A percentile compares a stretch with the other conserved stretches of the same genome.
Conservation (phyloP, 2,113 vertebrate genomes). For the Serinus canaria region DNA sequence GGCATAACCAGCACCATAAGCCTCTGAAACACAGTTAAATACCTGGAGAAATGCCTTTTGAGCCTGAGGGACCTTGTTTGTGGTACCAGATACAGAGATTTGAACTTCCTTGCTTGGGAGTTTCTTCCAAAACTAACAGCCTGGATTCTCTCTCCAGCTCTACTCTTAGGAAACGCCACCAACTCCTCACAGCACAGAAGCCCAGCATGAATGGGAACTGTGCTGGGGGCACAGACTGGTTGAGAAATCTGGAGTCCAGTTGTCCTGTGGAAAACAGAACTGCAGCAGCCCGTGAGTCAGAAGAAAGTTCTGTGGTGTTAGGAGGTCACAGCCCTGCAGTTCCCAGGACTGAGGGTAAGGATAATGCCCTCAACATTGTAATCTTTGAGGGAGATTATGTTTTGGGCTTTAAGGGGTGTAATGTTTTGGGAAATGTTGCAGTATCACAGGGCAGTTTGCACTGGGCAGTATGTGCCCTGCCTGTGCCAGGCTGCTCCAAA, state of each 20-base stretch:
- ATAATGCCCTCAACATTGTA: background rate
- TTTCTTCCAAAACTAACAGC: background rate
- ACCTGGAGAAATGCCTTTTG: background rate
- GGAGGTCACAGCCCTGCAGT: conserved; percentile 30
- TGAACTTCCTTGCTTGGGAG: background rate
- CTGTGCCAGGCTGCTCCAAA: background rate
- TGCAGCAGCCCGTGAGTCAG: conserved; percentile 39
- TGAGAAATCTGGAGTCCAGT: conserved; percentile 41
- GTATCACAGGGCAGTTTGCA: background rate
- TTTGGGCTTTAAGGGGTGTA: background rate
- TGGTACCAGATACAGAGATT: background rate
- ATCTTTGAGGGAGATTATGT: background rate
- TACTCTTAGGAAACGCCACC: conserved; percentile 36
- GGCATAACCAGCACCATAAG: background rate
- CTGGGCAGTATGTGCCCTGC: background rate
- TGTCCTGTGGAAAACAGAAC: conserved; percentile 39
- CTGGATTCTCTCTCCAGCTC: conserved; percentile 34
- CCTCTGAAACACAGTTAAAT: background rate
- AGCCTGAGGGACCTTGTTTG: background rate
- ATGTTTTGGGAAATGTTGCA: background rate
- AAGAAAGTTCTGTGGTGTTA: conserved; percentile 14
- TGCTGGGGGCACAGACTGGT: conserved; percentile 48
- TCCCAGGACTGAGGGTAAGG: conserved; percentile 67
- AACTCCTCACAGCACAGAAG: background rate
- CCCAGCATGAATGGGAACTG: conserved; percentile 67